Percentiles rank a stretch among this genome's conserved stretches.
Evolutionary conservation across 2,888 invertebrate species (phyloP).

Genomic region (Ophion ventricosus): DNA sequence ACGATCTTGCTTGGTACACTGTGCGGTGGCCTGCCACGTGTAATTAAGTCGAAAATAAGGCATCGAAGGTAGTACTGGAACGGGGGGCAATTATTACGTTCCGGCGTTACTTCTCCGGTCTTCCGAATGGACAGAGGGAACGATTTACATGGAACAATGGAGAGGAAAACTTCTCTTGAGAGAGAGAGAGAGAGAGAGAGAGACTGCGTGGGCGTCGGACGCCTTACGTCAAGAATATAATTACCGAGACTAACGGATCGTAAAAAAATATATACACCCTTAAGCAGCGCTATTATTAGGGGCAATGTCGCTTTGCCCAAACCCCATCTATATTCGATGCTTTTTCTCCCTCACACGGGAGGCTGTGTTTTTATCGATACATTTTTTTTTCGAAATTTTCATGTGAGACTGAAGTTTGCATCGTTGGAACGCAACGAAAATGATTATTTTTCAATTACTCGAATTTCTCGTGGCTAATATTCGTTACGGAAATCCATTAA

Average conservation of each 20-base stretch:
- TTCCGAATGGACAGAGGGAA: constrained; percentile 38
- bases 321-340: neutral
- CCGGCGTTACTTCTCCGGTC: constrained; percentile 39
- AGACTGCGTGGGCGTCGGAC: constrained; percentile 41
- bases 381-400: too few relatives aligned
- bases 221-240: constrained; percentile 48
- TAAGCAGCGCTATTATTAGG: neutral
- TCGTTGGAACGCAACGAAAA: too few relatives aligned
- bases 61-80: constrained; percentile 49
- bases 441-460: too few relatives aligned
- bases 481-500: too few relatives aligned
- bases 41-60: constrained; percentile 63
- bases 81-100: constrained; percentile 64
- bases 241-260: constrained; percentile 47
- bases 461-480: too few relatives aligned
- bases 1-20: constrained; percentile 26
- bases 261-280: neutral
- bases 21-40: constrained; percentile 42
- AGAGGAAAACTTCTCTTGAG: constrained; percentile 35
- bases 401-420: too few relatives aligned
- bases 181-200: neutral
- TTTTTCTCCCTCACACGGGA: neutral
- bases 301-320: neutral
- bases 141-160: constrained; percentile 53
- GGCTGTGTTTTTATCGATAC: neutral